Evolutionary conservation across 1,140 invertebrate genomes (phyloP).

Genomic region (Coptotermes formosanus): DNA sequence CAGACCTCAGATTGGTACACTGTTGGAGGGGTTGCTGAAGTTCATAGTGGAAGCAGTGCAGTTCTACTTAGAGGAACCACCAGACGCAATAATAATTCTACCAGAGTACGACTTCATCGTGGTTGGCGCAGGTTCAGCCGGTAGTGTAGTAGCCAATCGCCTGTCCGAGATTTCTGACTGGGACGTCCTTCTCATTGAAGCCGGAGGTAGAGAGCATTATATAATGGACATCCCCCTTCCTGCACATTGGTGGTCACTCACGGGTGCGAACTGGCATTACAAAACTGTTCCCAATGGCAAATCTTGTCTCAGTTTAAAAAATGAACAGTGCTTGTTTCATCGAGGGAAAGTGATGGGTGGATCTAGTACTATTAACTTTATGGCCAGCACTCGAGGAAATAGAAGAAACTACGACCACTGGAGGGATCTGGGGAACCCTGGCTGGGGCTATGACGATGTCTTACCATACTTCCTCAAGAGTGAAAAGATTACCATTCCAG

Average conservation of each 20-base stretch:
- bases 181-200: constrained; percentile 52
- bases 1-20: neutral
- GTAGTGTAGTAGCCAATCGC: constrained; percentile 53
- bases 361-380: constrained; percentile 57
- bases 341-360: constrained; percentile 57
- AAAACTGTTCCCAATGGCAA: constrained; percentile 51
- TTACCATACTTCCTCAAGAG: constrained; percentile 53
- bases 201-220: constrained; percentile 45
- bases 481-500: constrained; percentile 39
- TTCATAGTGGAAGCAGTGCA: neutral
- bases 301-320: constrained; percentile 46
- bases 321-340: constrained; percentile 47
- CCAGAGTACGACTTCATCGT: constrained; percentile 38
- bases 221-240: constrained; percentile 39
- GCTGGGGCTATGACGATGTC: constrained; percentile 59
- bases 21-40: neutral
- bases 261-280: constrained; percentile 53
- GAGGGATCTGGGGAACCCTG: constrained; percentile 56
- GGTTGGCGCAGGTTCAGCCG: constrained; percentile 56
- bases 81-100: neutral
- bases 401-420: constrained; percentile 62
- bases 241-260: constrained; percentile 33
- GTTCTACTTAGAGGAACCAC: neutral
- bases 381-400: constrained; percentile 62
- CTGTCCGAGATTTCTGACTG: constrained; percentile 43